These are phyloP conservation scores for Prinia subflava DNA, from an alignment of 2,113 vertebrate genomes.

Conservation along the genomic window DNA sequence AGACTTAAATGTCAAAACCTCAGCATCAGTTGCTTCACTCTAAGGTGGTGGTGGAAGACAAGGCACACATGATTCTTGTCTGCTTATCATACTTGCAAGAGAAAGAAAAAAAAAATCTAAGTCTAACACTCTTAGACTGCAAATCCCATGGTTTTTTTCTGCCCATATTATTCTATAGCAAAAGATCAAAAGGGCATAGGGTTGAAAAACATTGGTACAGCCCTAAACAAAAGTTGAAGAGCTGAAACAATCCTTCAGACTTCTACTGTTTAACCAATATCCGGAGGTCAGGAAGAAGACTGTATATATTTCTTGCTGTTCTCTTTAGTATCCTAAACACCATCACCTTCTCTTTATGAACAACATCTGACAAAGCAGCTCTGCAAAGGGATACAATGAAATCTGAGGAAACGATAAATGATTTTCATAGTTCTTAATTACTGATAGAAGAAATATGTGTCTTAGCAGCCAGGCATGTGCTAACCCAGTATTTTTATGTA, in stretches of 20 bases:
- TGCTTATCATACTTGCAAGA: neutral
- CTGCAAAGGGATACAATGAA: neutral
- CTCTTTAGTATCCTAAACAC: neutral
- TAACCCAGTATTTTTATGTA: neutral
- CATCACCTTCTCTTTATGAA: neutral
- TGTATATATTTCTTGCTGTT: neutral
- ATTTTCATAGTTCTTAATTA: neutral
- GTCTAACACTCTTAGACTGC: neutral
- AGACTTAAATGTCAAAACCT: neutral
- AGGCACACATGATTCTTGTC: rapidly evolving
- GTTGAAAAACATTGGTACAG: neutral
- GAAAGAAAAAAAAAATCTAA: neutral
- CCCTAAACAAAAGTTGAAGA: neutral
- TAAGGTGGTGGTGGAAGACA: neutral
- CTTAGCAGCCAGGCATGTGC: neutral
- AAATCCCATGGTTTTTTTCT: neutral
- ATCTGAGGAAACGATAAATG: neutral
- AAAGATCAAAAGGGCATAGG: neutral
- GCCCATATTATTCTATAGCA: neutral
- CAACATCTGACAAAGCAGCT: neutral
- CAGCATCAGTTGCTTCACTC: neutral
- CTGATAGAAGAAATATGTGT: neutral
- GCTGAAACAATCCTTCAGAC: neutral
- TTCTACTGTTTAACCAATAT: neutral
- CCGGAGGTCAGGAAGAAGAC: neutral